A percentile compares a stretch with the other conserved stretches of the same genome.
Conservation (phyloP, 2,797 vertebrate species). For the Neopelma chrysocephalum region DNA sequence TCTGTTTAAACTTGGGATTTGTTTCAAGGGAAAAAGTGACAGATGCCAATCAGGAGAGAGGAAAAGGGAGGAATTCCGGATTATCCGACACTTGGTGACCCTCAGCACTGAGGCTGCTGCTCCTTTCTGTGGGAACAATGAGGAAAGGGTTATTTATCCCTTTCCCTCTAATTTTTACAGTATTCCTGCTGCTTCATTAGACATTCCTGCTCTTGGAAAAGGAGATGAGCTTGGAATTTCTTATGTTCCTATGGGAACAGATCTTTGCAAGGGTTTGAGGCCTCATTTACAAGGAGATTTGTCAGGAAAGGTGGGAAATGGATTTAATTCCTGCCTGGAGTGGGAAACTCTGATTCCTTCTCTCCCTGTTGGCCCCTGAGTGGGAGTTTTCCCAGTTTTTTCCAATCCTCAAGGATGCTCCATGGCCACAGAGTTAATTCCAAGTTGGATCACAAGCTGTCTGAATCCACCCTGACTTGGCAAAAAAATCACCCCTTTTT, state of each 20-base stretch:
- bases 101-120: background rate
- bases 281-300: background rate
- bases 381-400: background rate
- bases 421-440: background rate
- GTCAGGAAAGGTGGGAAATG: background rate
- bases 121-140: background rate
- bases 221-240: slow-evolving; percentile 4
- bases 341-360: background rate
- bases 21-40: background rate
- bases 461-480: background rate
- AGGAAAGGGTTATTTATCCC: background rate
- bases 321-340: background rate
- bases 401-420: background rate
- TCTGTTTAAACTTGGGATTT: background rate
- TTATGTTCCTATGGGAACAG: slow-evolving; percentile 38
- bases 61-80: background rate
- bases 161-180: background rate
- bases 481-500: background rate
- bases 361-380: background rate
- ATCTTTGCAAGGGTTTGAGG: background rate
- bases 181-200: background rate
- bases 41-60: background rate
- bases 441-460: background rate
- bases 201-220: background rate
- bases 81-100: background rate